Percentiles rank a stretch among this genome's conserved stretches.
These are phyloP conservation scores for Atta colombica DNA, from an alignment of 1,140 invertebrate species.

Conservation along the genomic window DNA sequence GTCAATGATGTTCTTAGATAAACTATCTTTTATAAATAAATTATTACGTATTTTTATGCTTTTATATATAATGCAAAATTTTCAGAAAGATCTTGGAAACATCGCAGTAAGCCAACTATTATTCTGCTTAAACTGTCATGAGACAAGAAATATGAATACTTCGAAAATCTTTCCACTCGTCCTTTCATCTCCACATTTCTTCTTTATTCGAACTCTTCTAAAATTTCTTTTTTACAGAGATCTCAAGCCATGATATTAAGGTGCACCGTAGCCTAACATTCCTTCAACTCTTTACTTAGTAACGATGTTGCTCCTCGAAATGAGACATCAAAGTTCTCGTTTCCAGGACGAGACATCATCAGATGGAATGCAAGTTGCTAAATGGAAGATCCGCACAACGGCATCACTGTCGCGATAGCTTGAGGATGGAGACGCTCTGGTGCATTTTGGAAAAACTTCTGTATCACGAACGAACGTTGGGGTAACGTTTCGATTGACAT, in stretches of 20 bases:
- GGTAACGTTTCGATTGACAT: conserved; percentile 20
- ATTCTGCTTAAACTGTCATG: conserved; percentile 31
- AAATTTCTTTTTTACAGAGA: conserved; percentile 36
- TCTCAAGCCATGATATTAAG: background rate
- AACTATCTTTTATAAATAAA: background rate
- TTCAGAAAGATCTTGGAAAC: background rate
- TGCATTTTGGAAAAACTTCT: conserved; percentile 37
- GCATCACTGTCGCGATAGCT: background rate
- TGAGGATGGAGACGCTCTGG: conserved; percentile 33
- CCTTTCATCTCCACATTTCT: conserved; percentile 20
- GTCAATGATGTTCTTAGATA: background rate
- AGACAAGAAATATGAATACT: conserved; percentile 46
- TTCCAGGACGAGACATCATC: conserved; percentile 5
- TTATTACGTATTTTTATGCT: background rate
- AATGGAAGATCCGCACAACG: conserved; percentile 51
- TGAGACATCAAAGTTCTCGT: conserved; percentile 58
- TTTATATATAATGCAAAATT: conserved; percentile 17
- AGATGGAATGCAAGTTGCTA: conserved; percentile 38
- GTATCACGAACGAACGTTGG: conserved; percentile 4
- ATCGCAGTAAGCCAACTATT: conserved; percentile 23
- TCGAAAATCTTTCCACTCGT: conserved; percentile 35
- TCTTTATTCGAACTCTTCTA: conserved; percentile 57
- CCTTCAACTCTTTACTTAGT: conserved; percentile 44
- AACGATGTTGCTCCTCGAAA: conserved; percentile 45
- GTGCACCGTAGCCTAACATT: background rate